Evolutionary conservation across 2,113 vertebrate species (phyloP).

Genomic region (Sinocyclocheilus anshuiensis): DNA sequence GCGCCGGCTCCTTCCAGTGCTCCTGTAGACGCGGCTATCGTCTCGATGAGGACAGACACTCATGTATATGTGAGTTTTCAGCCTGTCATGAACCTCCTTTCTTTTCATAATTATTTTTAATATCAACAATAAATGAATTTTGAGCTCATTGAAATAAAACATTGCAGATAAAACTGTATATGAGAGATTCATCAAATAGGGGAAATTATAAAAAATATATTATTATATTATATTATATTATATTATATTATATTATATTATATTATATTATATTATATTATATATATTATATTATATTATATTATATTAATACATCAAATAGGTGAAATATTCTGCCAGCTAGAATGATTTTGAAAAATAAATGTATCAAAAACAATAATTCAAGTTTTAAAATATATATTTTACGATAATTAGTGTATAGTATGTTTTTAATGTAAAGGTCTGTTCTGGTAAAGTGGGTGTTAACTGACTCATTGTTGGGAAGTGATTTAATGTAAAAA

Average conservation of each 20-base stretch:
- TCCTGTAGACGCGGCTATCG: conserved; percentile 80
- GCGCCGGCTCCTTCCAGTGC: conserved; percentile 87
- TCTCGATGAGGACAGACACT: conserved; percentile 80
- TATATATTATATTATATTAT: too few species aligned
- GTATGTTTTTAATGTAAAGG: not conserved
- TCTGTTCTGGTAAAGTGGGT: not conserved
- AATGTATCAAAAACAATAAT: not conserved
- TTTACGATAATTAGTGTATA: not conserved
- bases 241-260: too few species aligned
- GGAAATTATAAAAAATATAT: not conserved
- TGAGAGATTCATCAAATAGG: not conserved
- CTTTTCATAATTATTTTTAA: too few species aligned
- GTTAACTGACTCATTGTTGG: not conserved
- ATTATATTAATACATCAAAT: not conserved
- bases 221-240: too few species aligned
- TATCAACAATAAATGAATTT: too few species aligned
- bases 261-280: too few species aligned
- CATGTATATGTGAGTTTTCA: conserved; percentile 82
- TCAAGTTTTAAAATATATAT: not conserved
- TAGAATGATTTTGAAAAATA: not conserved
- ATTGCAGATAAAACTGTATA: not conserved
- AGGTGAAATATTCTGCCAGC: not conserved
- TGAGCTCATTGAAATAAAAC: too few species aligned
- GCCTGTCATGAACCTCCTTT: not conserved
- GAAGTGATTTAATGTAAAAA: not conserved